These are phyloP conservation scores for Acanthurus leucopareius DNA, from an alignment of 2,797 vertebrate species.

Conservation along the genomic window DNA sequence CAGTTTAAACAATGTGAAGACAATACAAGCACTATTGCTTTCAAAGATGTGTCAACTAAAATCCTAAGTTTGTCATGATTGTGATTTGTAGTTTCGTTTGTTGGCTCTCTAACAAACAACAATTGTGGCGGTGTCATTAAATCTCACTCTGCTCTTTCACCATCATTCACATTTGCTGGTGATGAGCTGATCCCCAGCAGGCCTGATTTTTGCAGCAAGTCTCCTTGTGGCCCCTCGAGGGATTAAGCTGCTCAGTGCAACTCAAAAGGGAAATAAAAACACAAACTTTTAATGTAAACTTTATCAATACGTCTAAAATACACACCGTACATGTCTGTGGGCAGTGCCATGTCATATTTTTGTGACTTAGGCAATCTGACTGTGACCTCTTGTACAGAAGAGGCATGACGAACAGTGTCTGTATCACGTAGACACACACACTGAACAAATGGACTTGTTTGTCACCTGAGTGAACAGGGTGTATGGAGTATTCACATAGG, in stretches of 20 bases:
- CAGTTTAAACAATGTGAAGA: too few species aligned
- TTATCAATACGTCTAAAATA: not conserved
- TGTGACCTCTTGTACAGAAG: too few species aligned
- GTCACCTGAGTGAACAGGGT: slow-evolving; percentile 27
- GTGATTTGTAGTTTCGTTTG: not conserved
- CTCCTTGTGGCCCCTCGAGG: not conserved
- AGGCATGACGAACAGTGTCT: too few species aligned
- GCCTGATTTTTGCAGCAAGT: not conserved
- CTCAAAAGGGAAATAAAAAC: too few species aligned
- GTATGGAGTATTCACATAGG: slow-evolving; percentile 2
- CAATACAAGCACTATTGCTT: too few species aligned
- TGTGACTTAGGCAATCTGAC: too few species aligned
- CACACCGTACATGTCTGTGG: not conserved
- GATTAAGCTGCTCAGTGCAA: too few species aligned
- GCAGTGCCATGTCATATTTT: too few species aligned
- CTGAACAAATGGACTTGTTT: slow-evolving; percentile 14
- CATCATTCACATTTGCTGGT: not conserved
- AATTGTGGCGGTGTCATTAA: not conserved
- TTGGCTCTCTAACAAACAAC: not conserved
- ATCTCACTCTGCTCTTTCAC: not conserved
- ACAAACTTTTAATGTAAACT: not conserved
- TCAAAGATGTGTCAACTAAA: too few species aligned
- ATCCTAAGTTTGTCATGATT: too few species aligned
- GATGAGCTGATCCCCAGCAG: not conserved
- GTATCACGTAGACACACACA: not conserved